phyloP scores from a whole-genome alignment of 1,140 invertebrate genomes.

The Drosophila santomea region DNA sequence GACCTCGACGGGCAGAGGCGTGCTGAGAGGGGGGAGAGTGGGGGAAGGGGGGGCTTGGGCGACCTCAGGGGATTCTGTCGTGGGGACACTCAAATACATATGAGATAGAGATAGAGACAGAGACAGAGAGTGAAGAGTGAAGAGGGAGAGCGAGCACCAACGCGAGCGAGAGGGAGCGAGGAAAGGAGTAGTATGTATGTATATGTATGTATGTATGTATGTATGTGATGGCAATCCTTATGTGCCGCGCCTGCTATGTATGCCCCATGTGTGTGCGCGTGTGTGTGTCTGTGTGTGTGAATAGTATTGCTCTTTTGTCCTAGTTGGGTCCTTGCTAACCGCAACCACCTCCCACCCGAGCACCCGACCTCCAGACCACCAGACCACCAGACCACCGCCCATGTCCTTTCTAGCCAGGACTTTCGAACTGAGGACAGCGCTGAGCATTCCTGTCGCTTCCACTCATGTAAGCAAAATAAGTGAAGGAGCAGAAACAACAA shows the following conservation, averaged over 20 bases:
- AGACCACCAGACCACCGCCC: background rate
- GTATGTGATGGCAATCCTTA: slow-evolving; percentile 48
- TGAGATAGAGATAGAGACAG: slow-evolving; percentile 60
- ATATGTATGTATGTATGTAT: too few species aligned
- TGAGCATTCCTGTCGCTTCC: slow-evolving; percentile 68
- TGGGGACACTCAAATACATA: slow-evolving; percentile 73
- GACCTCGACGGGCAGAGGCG: slow-evolving; percentile 23
- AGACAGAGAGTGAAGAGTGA: slow-evolving; percentile 36
- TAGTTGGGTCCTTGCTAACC: slow-evolving; percentile 77
- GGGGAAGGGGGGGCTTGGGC: background rate
- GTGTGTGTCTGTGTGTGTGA: slow-evolving; percentile 29
- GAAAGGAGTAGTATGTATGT: slow-evolving; percentile 36
- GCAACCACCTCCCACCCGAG: slow-evolving; percentile 36
- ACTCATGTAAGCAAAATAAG: slow-evolving; percentile 75
- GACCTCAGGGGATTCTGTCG: slow-evolving; percentile 26
- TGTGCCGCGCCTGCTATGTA: slow-evolving; percentile 25
- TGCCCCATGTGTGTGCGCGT: slow-evolving; percentile 16
- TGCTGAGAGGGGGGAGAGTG: background rate
- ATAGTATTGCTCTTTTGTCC: slow-evolving; percentile 81
- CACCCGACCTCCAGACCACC: background rate
- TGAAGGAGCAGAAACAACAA: slow-evolving; percentile 41
- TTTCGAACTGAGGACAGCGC: slow-evolving; percentile 35
- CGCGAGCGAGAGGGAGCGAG: slow-evolving; percentile 3
- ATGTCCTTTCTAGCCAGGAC: slow-evolving; percentile 17
- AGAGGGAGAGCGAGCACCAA: background rate